Base-by-base conservation (phyloP, 2,888 invertebrate genomes). In the Clusia tigrina region DNA sequence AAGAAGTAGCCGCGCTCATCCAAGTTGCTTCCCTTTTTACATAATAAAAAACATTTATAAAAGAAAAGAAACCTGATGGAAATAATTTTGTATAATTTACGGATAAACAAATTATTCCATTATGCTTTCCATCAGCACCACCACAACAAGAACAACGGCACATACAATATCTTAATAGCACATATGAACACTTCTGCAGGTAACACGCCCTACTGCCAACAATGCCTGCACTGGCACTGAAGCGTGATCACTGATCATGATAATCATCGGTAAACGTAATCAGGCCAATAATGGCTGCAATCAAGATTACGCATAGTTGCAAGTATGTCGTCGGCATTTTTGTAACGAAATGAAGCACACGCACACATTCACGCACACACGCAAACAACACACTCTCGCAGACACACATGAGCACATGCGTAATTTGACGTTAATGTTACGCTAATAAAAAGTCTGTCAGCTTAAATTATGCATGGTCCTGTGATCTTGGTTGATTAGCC, bases 381-480 rank as follows among this genome's bases (percentile, higher is more conserved):
- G n/a, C n/a, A n/a, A n/a, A n/a, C n/a, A n/a, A n/a, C n/a, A n/a
- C n/a, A n/a, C n/a, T n/a, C n/a, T n/a, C n/a, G 42, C 9, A 42
- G 12, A 42, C n/a, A 15, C 9, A 15, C 9, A 3, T 42, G n/a
- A 74, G 74, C 71, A 70, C 69, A 72, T 71, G 70, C 70, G 72
- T 78, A 79, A 79, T 78, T 78, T 77, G 74, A 75, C 77, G 76
- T 77, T 79, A 79, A 80, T 79, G 78, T 74, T 76, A 75, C 77
- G 77, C 77, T 76, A 76, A 78, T 78, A 77, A 79, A 77, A 77
- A 80, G n/a, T 76, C 77, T 77, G 74, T 79, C 79, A 77, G 77
- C 73, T 72, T 70, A 69, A 71, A 77, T 77, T 76, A 73, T 53
- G 37, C 23, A 65, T 61, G 64, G 63, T 18, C 25, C 64, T 54